These are phyloP conservation scores for Galaxias olidus DNA, from an alignment of 2,797 vertebrate species.

Conservation along the genomic window DNA sequence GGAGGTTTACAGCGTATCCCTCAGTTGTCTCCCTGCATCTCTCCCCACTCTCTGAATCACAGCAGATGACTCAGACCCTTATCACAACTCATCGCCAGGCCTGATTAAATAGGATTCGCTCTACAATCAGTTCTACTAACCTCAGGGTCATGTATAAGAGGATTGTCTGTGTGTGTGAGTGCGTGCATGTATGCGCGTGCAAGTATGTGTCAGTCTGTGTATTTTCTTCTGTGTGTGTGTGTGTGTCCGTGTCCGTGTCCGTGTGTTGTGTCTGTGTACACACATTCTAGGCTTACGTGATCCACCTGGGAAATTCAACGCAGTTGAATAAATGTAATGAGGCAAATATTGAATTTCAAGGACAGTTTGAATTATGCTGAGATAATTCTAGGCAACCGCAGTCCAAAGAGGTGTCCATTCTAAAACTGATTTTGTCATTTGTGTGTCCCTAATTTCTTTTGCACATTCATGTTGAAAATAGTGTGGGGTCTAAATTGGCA, in stretches of 20 bases:
- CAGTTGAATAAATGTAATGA: background rate
- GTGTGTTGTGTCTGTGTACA: background rate
- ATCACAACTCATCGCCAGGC: constrained; percentile 44
- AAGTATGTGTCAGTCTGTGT: background rate
- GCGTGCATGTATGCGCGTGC: background rate
- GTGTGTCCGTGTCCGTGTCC: background rate
- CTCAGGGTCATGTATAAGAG: constrained; percentile 8
- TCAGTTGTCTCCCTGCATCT: constrained; percentile 57
- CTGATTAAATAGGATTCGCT: constrained; percentile 52
- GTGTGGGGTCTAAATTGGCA: background rate
- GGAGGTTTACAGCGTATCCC: constrained; percentile 69
- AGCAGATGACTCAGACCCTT: constrained; percentile 58
- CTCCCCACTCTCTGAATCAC: constrained; percentile 38
- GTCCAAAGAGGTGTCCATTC: background rate
- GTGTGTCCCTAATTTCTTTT: no score
- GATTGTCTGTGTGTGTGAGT: constrained; percentile 13
- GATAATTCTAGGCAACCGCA: background rate
- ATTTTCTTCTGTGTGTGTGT: background rate
- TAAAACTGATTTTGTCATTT: background rate
- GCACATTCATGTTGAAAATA: no score
- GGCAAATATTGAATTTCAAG: background rate
- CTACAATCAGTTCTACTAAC: constrained; percentile 20
- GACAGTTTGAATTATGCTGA: background rate
- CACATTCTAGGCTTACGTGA: background rate
- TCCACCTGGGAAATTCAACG: background rate